These are phyloP conservation scores for Mechanitis mazaeus DNA, from an alignment of 2,888 invertebrate species.

Conservation along the genomic window DNA sequence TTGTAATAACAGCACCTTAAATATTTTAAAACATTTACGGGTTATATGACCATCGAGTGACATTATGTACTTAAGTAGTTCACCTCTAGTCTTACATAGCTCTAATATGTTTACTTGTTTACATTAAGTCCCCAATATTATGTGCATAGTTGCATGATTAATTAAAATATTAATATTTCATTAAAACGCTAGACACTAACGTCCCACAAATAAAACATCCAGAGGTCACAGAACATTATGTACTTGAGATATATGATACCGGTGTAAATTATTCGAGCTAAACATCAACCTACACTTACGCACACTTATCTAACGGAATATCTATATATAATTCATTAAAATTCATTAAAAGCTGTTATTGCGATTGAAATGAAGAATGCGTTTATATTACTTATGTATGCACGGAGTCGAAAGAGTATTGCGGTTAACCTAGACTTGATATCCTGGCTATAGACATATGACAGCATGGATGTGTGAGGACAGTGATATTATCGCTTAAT, in stretches of 20 bases:
- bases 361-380: slow-evolving; percentile 2
- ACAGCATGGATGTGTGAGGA: slow-evolving; percentile 25
- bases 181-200: slow-evolving; percentile 23
- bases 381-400: neutral
- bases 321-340: slow-evolving; percentile 13
- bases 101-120: slow-evolving; percentile 46
- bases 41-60: neutral
- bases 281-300: slow-evolving; percentile 23
- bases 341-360: slow-evolving; percentile 1
- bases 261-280: slow-evolving; percentile 29
- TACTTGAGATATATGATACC: slow-evolving; percentile 18
- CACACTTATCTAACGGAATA: slow-evolving; percentile 16
- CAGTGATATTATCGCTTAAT: slow-evolving; percentile 65
- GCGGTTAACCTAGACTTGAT: too few species aligned
- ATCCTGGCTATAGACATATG: slow-evolving; percentile 33
- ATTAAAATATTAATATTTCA: slow-evolving; percentile 22
- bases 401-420: too few species aligned
- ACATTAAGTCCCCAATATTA: slow-evolving; percentile 50
- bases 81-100: too few species aligned
- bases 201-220: slow-evolving; percentile 14
- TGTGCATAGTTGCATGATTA: slow-evolving; percentile 34
- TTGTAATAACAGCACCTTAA: slow-evolving; percentile 15
- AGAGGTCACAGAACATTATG: slow-evolving; percentile 26
- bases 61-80: neutral
- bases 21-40: neutral